These are phyloP conservation scores for Pristionchus maxplancki DNA, from an alignment of 2,888 invertebrate genomes.

Conservation along the genomic window DNA sequence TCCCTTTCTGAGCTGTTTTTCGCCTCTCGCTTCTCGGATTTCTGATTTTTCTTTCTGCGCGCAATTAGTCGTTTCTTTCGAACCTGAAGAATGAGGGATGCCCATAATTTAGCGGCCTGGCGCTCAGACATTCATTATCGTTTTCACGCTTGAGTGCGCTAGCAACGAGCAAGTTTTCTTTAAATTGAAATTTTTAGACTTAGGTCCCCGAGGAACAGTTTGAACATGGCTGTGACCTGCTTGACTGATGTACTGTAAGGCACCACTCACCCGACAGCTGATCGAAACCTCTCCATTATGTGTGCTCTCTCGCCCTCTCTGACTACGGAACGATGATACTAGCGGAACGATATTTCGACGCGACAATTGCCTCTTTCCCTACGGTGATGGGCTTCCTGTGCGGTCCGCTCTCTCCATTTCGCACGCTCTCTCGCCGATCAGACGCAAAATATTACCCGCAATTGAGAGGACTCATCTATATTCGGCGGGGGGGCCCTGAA, in stretches of 20 bases:
- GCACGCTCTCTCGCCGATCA: background rate
- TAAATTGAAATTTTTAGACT: too few relatives aligned
- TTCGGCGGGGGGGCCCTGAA: background rate
- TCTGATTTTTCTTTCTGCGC: background rate
- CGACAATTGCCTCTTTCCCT: background rate
- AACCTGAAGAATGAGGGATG: background rate
- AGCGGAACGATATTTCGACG: too few relatives aligned
- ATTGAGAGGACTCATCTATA: background rate
- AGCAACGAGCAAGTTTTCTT: too few relatives aligned
- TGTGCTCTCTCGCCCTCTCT: too few relatives aligned
- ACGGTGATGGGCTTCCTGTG: background rate
- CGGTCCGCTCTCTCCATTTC: background rate
- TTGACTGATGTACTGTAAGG: too few relatives aligned
- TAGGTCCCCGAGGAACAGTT: too few relatives aligned
- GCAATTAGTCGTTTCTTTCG: background rate
- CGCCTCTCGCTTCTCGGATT: background rate
- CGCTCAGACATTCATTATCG: background rate
- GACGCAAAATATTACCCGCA: background rate
- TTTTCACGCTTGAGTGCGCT: too few relatives aligned
- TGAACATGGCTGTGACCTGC: too few relatives aligned
- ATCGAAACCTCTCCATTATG: too few relatives aligned
- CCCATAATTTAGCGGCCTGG: background rate
- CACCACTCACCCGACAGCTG: too few relatives aligned
- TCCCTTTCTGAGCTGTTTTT: slow-evolving; percentile 8
- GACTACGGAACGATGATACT: too few relatives aligned